Evolutionary conservation across 1,140 invertebrate species (phyloP).

Genomic region (Anastrepha ludens): DNA sequence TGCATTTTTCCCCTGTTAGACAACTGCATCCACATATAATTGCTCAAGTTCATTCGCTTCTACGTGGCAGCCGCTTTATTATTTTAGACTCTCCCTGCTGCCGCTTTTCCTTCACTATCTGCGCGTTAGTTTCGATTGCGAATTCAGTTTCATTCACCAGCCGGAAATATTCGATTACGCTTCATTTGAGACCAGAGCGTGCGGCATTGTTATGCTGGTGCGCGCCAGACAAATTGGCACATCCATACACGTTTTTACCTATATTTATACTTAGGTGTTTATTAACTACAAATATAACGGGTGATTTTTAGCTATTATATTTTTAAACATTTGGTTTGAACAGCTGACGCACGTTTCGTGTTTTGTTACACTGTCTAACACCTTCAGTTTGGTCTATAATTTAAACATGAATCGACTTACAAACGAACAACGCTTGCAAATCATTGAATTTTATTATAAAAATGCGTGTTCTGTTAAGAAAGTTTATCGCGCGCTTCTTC

Average conservation of each 20-base stretch:
- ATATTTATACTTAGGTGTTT: background rate
- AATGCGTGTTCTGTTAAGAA: no score
- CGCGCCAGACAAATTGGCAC: background rate
- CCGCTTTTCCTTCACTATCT: background rate
- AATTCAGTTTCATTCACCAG: conserved; percentile 17
- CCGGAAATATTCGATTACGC: conserved; percentile 42
- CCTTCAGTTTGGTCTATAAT: no score
- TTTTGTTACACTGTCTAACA: no score
- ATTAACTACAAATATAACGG: background rate
- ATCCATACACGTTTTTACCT: background rate
- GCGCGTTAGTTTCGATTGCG: conserved; percentile 18
- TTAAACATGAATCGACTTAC: no score
- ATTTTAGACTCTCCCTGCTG: background rate
- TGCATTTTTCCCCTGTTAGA: conserved; percentile 8
- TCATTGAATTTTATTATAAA: no score
- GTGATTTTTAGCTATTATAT: no score
- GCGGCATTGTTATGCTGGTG: background rate
- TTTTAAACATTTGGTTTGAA: no score
- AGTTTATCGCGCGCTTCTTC: no score
- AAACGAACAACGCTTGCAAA: no score
- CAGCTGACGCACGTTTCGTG: no score
- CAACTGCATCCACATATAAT: background rate
- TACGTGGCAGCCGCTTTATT: background rate
- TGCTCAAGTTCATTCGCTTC: conserved; percentile 35
- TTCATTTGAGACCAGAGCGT: conserved; percentile 37